Conservation (phyloP, 1,140 invertebrate genomes). For the Drosophila bipectinata region DNA sequence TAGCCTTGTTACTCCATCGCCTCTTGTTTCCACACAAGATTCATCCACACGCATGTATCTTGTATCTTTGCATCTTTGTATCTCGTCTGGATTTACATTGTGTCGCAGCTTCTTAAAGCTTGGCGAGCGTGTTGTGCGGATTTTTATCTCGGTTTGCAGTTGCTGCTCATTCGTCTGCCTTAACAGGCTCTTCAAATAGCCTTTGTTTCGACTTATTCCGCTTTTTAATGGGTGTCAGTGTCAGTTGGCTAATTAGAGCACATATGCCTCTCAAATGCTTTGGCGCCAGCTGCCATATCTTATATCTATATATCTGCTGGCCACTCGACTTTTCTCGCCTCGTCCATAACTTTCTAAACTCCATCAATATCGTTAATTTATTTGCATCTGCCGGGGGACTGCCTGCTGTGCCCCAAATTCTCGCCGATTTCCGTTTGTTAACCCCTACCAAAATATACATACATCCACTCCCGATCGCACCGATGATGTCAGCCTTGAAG, state of each 20-base stretch:
- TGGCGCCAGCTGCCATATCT: constrained; percentile 44
- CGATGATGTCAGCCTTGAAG: constrained; percentile 38
- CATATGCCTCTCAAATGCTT: constrained; percentile 55
- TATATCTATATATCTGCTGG: neutral
- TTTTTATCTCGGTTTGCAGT: constrained; percentile 56
- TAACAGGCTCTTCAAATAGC: neutral
- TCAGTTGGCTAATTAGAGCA: constrained; percentile 66
- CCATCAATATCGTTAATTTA: constrained; percentile 41
- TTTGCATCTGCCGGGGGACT: constrained; percentile 9
- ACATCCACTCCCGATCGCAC: constrained; percentile 7
- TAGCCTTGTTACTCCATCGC: constrained; percentile 52
- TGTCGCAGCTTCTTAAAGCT: constrained; percentile 29
- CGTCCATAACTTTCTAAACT: constrained; percentile 45
- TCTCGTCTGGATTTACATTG: constrained; percentile 66
- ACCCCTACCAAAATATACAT: constrained; percentile 26
- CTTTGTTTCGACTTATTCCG: neutral
- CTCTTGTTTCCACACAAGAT: constrained; percentile 35
- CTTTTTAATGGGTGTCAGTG: constrained; percentile 48
- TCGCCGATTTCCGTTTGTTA: constrained; percentile 38
- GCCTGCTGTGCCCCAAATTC: constrained; percentile 46
- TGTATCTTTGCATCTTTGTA: constrained; percentile 47
- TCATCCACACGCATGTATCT: constrained; percentile 10
- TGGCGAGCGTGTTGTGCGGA: constrained; percentile 13
- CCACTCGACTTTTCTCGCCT: constrained; percentile 21
- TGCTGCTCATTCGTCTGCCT: constrained; percentile 9